Conservation (phyloP, 2,797 vertebrate species). For the Sphenodon punctatus region DNA sequence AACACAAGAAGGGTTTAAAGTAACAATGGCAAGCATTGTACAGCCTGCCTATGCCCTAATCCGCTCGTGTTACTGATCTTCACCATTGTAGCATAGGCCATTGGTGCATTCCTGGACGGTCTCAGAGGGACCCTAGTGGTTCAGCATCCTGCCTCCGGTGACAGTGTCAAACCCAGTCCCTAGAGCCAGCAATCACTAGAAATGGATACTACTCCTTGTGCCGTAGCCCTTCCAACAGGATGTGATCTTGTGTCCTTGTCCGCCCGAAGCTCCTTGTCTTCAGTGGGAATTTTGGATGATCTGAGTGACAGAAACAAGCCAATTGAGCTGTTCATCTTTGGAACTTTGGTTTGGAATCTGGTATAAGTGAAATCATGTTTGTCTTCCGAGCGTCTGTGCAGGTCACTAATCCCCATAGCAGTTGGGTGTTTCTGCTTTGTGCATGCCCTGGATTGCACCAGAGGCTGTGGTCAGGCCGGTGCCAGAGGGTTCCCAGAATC, state of each 20-base stretch:
- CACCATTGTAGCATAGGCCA: not conserved
- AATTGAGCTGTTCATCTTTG: not conserved
- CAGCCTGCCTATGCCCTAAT: not conserved
- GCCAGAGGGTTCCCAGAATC: not conserved
- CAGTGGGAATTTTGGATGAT: no score
- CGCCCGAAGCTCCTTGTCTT: no score
- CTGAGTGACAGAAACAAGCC: not conserved
- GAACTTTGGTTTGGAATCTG: not conserved
- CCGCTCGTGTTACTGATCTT: not conserved
- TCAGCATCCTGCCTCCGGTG: no score
- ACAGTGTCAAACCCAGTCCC: no score
- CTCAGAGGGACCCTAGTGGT: no score
- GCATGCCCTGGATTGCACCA: not conserved
- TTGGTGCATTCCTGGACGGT: not conserved
- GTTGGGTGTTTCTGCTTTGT: not conserved
- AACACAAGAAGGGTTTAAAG: conserved; percentile 37
- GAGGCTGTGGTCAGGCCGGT: not conserved
- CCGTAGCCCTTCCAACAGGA: no score
- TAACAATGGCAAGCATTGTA: not conserved
- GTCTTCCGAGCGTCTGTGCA: not conserved
- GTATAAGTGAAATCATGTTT: not conserved
- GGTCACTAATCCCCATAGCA: not conserved
- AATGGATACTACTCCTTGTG: no score
- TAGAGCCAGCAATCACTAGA: no score
- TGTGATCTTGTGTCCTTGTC: no score